Evolutionary conservation across 92 coral and sea anemone species (phyloP).

Genomic region (Palythoa heliodiscus): DNA sequence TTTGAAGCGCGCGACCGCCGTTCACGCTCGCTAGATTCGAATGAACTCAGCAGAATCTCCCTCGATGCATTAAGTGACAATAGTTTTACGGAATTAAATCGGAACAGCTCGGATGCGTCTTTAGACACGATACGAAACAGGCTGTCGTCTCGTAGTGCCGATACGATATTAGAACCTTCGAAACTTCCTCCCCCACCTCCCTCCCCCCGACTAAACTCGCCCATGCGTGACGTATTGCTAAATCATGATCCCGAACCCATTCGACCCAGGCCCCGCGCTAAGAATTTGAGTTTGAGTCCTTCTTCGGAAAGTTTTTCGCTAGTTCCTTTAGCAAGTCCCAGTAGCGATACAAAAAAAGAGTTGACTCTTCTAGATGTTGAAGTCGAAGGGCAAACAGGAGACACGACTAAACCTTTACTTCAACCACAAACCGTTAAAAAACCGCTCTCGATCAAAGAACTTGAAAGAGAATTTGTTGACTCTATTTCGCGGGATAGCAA

Average conservation of each 20-base stretch:
- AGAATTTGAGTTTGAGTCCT: slow-evolving; percentile 69
- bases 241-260: slow-evolving; percentile 49
- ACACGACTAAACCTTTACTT: slow-evolving; percentile 77
- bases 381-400: slow-evolving; percentile 74
- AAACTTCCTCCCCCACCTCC: slow-evolving; percentile 75
- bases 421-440: slow-evolving; percentile 58
- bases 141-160: slow-evolving; percentile 57
- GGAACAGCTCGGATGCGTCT: slow-evolving; percentile 46
- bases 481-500: not conserved
- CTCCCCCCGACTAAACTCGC: slow-evolving; percentile 70
- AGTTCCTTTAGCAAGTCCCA: slow-evolving; percentile 46
- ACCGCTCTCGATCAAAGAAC: slow-evolving; percentile 69
- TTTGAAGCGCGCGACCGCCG: slow-evolving; percentile 72
- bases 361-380: slow-evolving; percentile 75
- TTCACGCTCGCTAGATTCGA: slow-evolving; percentile 75
- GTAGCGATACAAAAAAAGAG: slow-evolving; percentile 55
- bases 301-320: slow-evolving; percentile 48
- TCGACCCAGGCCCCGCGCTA: slow-evolving; percentile 62
- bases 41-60: slow-evolving; percentile 62
- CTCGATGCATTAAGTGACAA: slow-evolving; percentile 16
- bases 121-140: slow-evolving; percentile 53
- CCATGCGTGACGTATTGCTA: slow-evolving; percentile 56
- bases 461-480: slow-evolving; percentile 62
- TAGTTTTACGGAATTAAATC: slow-evolving; percentile 24
- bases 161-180: slow-evolving; percentile 39